Percentiles rank a stretch among this genome's conserved stretches.
Conservation (phyloP, 2,113 vertebrate species). For the Silurus glanis region DNA sequence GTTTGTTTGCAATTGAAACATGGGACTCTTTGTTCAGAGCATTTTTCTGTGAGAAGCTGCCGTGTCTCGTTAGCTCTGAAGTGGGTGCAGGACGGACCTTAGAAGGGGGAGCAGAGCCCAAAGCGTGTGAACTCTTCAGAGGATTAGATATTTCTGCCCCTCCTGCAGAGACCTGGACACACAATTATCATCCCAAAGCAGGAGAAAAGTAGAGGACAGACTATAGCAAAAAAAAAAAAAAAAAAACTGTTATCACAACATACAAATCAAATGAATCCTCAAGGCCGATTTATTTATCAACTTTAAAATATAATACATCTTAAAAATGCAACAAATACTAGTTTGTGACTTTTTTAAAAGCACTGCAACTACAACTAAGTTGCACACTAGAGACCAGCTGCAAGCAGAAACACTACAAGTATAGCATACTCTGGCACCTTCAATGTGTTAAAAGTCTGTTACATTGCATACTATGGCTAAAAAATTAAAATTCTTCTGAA, state of each 20-base stretch:
- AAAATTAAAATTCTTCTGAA: neutral
- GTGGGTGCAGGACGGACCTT: constrained; percentile 17
- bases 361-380: neutral
- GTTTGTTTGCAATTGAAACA: neutral
- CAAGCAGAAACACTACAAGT: neutral
- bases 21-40: constrained; percentile 11
- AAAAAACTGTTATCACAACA: too few relatives aligned
- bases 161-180: constrained; percentile 36
- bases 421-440: neutral
- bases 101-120: constrained; percentile 24
- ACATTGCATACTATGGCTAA: neutral
- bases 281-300: too few relatives aligned
- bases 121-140: constrained; percentile 53
- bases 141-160: constrained; percentile 45
- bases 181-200: constrained; percentile 43
- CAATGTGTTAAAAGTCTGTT: neutral
- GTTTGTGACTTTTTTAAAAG: too few relatives aligned
- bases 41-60: constrained; percentile 34
- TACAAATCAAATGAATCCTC: too few relatives aligned
- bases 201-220: neutral
- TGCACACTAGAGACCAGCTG: neutral
- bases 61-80: constrained; percentile 43
- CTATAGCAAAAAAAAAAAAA: neutral
- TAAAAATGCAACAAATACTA: too few relatives aligned
- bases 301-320: too few relatives aligned